phyloP scores from a whole-genome alignment of 2,113 vertebrate species.

The Phainopepla nitens region DNA sequence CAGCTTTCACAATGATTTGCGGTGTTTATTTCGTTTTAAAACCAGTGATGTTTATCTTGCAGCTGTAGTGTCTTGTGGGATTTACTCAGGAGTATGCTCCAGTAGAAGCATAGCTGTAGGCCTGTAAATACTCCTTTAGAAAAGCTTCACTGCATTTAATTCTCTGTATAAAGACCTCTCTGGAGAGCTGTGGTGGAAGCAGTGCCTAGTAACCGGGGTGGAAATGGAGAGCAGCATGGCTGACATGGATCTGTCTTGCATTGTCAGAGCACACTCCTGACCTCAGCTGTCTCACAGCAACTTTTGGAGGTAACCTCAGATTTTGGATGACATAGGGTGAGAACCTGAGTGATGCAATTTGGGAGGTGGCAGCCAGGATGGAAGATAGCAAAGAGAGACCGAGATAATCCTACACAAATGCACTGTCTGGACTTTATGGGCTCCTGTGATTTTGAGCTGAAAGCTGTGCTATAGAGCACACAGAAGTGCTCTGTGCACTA shows the following conservation, averaged over 20 bases:
- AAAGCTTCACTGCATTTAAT: not conserved
- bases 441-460: not conserved
- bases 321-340: not conserved
- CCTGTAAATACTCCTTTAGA: not conserved
- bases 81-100: not conserved
- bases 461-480: not conserved
- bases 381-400: not conserved
- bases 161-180: not conserved
- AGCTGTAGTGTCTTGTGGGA: not conserved
- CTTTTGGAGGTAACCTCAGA: not conserved
- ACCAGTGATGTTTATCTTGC: not conserved
- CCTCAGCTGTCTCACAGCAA: not conserved
- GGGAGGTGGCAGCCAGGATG: not conserved
- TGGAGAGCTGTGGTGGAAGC: not conserved
- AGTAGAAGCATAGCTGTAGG: not conserved
- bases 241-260: not conserved
- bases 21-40: constrained; percentile 25
- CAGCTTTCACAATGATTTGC: constrained; percentile 24
- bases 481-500: not conserved
- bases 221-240: not conserved
- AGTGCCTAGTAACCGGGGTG: not conserved
- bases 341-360: not conserved
- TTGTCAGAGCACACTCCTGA: not conserved
- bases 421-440: not conserved
- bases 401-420: not conserved